Evolutionary conservation across 2,888 invertebrate genomes (phyloP), one percentile per base, ranked within the genome.

Genomic region (Sarcophaga caerulescens): DNA sequence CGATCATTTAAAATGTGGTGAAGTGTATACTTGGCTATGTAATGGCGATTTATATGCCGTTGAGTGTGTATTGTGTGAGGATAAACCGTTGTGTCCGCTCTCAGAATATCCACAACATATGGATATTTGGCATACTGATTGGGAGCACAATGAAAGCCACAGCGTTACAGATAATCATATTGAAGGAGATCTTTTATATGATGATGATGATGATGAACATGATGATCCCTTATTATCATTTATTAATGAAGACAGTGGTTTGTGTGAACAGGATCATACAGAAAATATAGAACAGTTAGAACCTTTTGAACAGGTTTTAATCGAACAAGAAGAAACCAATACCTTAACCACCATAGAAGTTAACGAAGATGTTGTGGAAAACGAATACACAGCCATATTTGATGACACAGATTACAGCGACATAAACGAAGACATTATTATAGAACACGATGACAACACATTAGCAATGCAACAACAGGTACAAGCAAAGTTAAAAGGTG

Each of bases 31-130:
- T 73, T 91, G 91, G 91, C 89, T 90, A 73, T 91, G 91, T 86
- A 91, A 89, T 11, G 90, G 89, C 4, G 90, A 92, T 73, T 87
- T 89, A 10, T 92, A 90, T 81, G 91, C 89, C 35, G 89, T 92
- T 59, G 92, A 91, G 88, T 92, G 91, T 84, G 88, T 88, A 23
- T 88, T 92, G 14, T 92, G 92, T 87, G 92, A 91, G 79, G 91
- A 92, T 84, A 89, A 88, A 0, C 90, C 91, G 0, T 82, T 92
- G 1, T 92, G 91, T 57, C 89, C 91, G 1, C 85, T 92, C 6
- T 78, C 89, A 25, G 92, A 91, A 45, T 92, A 91, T 63, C 88
- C 90, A 0, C 89, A 90, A 76, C 91, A 92, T 44, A 92, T 92
- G 92, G 89, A 91, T 12, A 77, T 90, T 8, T 92, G 92, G 91